Base-by-base conservation (phyloP, 1,140 invertebrate species). In the Lordiphosa clarofinis region DNA sequence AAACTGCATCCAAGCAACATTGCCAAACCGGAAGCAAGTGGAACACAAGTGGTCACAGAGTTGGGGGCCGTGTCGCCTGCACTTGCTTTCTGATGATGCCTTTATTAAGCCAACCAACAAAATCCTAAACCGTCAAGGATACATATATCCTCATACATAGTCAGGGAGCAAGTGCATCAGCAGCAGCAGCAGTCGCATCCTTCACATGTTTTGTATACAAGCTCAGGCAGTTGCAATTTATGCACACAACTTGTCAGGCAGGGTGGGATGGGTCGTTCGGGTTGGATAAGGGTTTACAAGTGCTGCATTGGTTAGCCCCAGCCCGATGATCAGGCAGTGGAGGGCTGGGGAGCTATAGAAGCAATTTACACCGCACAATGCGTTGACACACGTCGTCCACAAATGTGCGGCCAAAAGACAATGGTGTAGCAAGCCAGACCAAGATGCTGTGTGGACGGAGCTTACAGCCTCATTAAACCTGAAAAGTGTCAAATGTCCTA, bases 281-380 rank as follows among this genome's bases (percentile, higher is more conserved):
- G 21, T 19, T 12, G 55, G 49, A 58, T 56, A 65, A 39, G 56
- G 59, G 58, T 37, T 62, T 52, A 46, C 55, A 67, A 62, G 50
- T 56, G 50, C 58, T 58, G 75, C 69, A 78, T 78, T 79, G 74
- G 74, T 79, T 78, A 69, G 69, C 74, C 54, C 33, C 79, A 69
- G 69, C 74, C 54, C 33, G 64, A 44, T 39, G 43, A 21, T 40
- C 52, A 55, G 36, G 24, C 33, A 33, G 13, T 28, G 42, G 24
- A 7, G 13, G 9, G 10, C 4, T 15, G 9, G 3, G 28, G 43
- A 6, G 6, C 10, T 33, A 38, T 53, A 31, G 39, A 84, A 84
- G 76, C 76, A 82, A 82, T 82, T 82, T 82, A 84, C 72, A 82
- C 67, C 63, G 76, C 78, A 82, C 76, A 82, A 84, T 82, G 76